These are phyloP conservation scores for Mola mola DNA, from an alignment of 2,113 vertebrate genomes.

Conservation along the genomic window DNA sequence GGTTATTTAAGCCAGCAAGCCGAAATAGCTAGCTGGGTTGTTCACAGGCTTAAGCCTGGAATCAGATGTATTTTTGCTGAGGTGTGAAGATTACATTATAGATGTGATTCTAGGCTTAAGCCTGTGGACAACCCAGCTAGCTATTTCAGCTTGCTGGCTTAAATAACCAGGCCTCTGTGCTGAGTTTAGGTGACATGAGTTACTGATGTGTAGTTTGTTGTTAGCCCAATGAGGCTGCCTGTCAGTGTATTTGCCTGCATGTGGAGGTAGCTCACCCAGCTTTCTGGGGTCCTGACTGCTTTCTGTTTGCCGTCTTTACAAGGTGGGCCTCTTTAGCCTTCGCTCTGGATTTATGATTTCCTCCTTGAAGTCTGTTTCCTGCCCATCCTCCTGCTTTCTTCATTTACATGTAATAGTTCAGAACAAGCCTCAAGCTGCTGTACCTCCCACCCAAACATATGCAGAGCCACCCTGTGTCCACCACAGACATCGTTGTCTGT, in stretches of 20 bases:
- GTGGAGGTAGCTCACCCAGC: conserved; percentile 28
- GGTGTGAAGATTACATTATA: too few species aligned
- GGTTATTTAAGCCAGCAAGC: conserved; percentile 31
- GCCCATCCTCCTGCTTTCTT: conserved; percentile 30
- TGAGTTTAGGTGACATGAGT: conserved; percentile 44
- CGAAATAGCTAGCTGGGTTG: too few species aligned
- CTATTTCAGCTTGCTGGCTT: conserved; percentile 27
- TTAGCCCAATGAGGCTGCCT: conserved; percentile 37
- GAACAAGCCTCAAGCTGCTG: conserved; percentile 33
- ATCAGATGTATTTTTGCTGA: too few species aligned
- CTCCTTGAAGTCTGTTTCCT: conserved; percentile 28
- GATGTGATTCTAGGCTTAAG: too few species aligned
- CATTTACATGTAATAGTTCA: conserved; percentile 29
- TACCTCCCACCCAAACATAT: conserved; percentile 14
- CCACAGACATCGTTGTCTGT: conserved; percentile 20
- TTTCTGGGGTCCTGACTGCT: conserved; percentile 21
- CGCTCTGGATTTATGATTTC: conserved; percentile 66
- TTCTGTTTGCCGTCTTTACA: conserved; percentile 44
- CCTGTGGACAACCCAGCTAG: too few species aligned
- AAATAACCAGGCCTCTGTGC: conserved; percentile 26
- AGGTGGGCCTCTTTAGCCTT: conserved; percentile 52
- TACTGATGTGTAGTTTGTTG: conserved; percentile 45
- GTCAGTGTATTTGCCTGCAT: conserved; percentile 43
- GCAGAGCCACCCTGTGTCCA: conserved; percentile 42
- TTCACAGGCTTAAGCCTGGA: too few species aligned